A percentile compares a stretch with the other conserved stretches of the same genome.
Evolutionary conservation across 2,797 vertebrate genomes (phyloP).

Genomic region (Rhinella marina): DNA sequence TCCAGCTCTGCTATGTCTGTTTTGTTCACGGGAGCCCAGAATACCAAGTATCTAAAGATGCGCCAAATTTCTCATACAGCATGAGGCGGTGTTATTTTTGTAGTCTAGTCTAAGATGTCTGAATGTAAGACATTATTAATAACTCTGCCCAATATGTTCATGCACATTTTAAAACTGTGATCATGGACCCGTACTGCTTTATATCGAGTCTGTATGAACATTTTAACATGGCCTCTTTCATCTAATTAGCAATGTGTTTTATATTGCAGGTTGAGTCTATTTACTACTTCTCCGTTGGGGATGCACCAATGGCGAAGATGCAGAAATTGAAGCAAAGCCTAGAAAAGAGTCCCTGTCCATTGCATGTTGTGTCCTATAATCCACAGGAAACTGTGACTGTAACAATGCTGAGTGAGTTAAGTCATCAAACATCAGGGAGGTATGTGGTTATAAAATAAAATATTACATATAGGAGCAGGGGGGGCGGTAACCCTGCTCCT

Average conservation of each 20-base stretch:
- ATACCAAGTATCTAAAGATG: too few relatives aligned
- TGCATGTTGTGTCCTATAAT: constrained; percentile 79
- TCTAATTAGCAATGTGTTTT: constrained; percentile 27
- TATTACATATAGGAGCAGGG: background rate
- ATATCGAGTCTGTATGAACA: background rate
- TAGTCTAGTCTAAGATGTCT: too few relatives aligned
- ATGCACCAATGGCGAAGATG: constrained; percentile 69
- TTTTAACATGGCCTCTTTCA: background rate
- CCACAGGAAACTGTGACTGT: constrained; percentile 73
- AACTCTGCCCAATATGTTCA: too few relatives aligned
- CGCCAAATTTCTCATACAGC: too few relatives aligned
- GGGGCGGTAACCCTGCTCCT: too few relatives aligned
- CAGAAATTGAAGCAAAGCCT: constrained; percentile 68
- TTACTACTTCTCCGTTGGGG: constrained; percentile 79
- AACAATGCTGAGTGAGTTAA: constrained; percentile 75
- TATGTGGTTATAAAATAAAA: constrained; percentile 63
- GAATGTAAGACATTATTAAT: too few relatives aligned
- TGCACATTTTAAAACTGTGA: too few relatives aligned
- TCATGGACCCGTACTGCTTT: too few relatives aligned
- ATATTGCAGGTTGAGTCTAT: constrained; percentile 75
- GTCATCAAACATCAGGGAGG: constrained; percentile 73
- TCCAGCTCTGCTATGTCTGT: too few relatives aligned
- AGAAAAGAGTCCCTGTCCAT: constrained; percentile 65
- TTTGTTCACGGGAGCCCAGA: too few relatives aligned
- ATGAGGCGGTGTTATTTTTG: too few relatives aligned